Evolutionary conservation across 2,113 vertebrate genomes (phyloP).

Genomic region (Hippocampus zosterae): DNA sequence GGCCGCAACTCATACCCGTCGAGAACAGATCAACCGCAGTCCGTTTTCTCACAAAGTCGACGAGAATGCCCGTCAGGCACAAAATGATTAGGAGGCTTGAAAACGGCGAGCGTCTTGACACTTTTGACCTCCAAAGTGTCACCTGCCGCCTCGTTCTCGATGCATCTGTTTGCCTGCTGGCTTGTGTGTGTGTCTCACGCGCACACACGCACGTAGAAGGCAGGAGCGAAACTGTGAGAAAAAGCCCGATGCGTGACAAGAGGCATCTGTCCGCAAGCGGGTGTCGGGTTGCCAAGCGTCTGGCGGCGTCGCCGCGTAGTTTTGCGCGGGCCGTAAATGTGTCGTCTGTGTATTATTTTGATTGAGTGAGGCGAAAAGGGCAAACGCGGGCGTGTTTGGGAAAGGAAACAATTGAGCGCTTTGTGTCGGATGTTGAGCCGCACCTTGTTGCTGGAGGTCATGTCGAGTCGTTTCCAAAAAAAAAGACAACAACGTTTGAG

Average conservation of each 20-base stretch:
- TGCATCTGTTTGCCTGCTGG: constrained; percentile 22
- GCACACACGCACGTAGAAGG: background rate
- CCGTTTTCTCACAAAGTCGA: background rate
- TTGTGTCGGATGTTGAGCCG: background rate
- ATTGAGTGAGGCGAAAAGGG: constrained; percentile 29
- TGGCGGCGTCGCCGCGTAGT: constrained; percentile 18
- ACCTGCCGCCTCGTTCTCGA: background rate
- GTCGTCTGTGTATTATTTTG: constrained; percentile 23
- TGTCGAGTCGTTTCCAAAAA: background rate
- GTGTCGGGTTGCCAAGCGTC: constrained; percentile 7
- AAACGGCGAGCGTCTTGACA: too few relatives aligned
- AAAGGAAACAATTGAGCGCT: constrained; percentile 1
- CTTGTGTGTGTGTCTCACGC: constrained; percentile 7
- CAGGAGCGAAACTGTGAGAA: background rate
- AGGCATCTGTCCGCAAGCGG: constrained; percentile 18
- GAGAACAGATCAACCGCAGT: background rate
- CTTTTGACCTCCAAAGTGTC: constrained; percentile 8
- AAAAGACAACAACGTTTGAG: too few relatives aligned
- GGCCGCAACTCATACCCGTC: too few relatives aligned
- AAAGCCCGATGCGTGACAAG: constrained; percentile 5
- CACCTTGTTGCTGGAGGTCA: background rate
- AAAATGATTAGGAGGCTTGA: background rate
- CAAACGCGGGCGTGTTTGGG: constrained; percentile 23
- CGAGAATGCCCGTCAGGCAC: background rate
- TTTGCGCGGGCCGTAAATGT: constrained; percentile 14